Conservation (phyloP, 2,888 invertebrate species). For the Euproctis similis region DNA sequence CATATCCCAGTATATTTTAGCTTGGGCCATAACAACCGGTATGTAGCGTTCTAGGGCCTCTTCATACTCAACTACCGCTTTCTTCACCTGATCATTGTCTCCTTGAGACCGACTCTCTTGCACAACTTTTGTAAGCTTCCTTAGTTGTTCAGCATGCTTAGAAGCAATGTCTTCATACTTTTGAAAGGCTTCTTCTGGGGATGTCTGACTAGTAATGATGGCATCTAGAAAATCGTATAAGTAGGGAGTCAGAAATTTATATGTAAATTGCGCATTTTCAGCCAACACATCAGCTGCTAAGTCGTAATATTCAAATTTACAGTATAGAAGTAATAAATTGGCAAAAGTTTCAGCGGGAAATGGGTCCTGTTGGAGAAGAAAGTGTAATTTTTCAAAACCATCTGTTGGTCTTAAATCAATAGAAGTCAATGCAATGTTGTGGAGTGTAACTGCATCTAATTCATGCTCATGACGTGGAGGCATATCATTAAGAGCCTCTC, state of each 20-base stretch:
- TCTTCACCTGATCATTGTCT: slow-evolving; percentile 92
- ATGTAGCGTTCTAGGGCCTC: slow-evolving; percentile 93
- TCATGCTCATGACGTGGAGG: slow-evolving; percentile 97
- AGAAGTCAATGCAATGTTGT: slow-evolving; percentile 94
- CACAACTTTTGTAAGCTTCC: slow-evolving; percentile 94
- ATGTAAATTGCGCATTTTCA: slow-evolving; percentile 96
- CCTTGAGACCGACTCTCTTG: slow-evolving; percentile 93
- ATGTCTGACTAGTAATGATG: slow-evolving; percentile 96
- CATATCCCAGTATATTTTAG: slow-evolving; percentile 98
- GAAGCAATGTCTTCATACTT: slow-evolving; percentile 96
- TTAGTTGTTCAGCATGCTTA: slow-evolving; percentile 90
- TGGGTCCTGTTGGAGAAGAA: slow-evolving; percentile 94
- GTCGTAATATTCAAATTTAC: slow-evolving; percentile 98
- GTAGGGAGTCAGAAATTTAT: slow-evolving; percentile 95
- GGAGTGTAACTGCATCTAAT: slow-evolving; percentile 96
- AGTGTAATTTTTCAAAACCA: slow-evolving; percentile 90
- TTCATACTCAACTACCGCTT: slow-evolving; percentile 93
- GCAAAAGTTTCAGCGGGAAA: slow-evolving; percentile 99
- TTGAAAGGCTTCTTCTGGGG: slow-evolving; percentile 95
- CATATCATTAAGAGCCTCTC: slow-evolving; percentile 91
- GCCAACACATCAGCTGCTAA: slow-evolving; percentile 98
- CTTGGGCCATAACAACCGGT: slow-evolving; percentile 99
- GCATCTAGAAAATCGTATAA: slow-evolving; percentile 97
- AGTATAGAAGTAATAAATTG: slow-evolving; percentile 94
- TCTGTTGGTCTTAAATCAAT: slow-evolving; percentile 92